Evolutionary conservation across 2,113 vertebrate species (phyloP), one percentile per base, ranked within the genome.

Genomic region (Mastomys natalensis): DNA sequence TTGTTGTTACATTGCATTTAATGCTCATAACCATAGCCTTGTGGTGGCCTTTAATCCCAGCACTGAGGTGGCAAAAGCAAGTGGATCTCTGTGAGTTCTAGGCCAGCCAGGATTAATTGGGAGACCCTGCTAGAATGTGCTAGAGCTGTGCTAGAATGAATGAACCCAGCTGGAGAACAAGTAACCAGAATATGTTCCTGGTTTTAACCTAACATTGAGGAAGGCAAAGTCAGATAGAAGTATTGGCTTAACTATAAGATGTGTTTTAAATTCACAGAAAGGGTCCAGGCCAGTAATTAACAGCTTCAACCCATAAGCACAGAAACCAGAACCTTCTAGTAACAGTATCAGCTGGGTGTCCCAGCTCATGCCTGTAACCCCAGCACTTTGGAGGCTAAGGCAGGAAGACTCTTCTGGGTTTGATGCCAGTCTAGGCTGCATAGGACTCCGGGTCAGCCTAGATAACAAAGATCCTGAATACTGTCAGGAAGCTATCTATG

Each of bases 301-400:
- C 16, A 91, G 80, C 34, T 89, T 74, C 58, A 91, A 48, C 43
- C 62, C 55, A 26, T 48, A 91, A 91, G 43, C 68, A 64, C 70
- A 97, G 45, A 94, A 93, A 86, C 24, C 77, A 95, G 86, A 86
- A 86, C 51, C 77, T 97, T 95, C 89, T 89, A 94, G 93, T 97
- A 87, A 58, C 15, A 72, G 34, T 26, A 73, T 51, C 22, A 70
- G 45, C 11, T 37, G n/a, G 21, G 45, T 53, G 11, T 87, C 45
- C 5, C 3, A 37, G 34, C 31, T 53, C 37, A 73, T 3, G 15
- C 19, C 37, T 73, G 26, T 89, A 58, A 58, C 40, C 86, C 51
- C 51, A 60, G 86, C 22, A 53, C 15, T 55, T 29, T 40, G 37
- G 37, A 73, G 51, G 51, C 16, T 55, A n/a, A 73, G 87, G 15